Evolutionary conservation across 2,797 vertebrate species (phyloP).

Genomic region (Darevskia mixta): DNA sequence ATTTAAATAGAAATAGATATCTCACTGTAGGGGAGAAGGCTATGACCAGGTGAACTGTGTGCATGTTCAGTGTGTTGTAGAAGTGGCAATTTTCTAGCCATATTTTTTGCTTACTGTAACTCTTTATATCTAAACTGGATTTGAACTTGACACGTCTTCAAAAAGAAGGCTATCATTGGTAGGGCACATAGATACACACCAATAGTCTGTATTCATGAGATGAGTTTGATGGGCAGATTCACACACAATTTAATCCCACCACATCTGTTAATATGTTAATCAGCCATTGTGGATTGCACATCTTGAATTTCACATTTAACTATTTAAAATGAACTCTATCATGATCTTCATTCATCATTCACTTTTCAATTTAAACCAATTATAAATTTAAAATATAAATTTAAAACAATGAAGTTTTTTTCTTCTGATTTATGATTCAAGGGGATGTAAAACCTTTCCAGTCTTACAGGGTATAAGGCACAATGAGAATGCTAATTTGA

Average conservation of each 20-base stretch:
- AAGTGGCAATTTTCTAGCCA: too few relatives aligned
- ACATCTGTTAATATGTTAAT: background rate
- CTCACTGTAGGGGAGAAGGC: too few relatives aligned
- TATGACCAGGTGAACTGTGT: too few relatives aligned
- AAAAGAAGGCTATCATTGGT: too few relatives aligned
- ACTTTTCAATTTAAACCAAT: constrained; percentile 17
- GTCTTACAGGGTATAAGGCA: background rate
- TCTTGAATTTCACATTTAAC: constrained; percentile 33
- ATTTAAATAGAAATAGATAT: too few relatives aligned
- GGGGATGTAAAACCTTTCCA: background rate
- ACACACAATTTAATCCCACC: background rate
- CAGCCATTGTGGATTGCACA: background rate
- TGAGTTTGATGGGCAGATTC: background rate
- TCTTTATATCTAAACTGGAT: too few relatives aligned
- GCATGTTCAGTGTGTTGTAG: too few relatives aligned
- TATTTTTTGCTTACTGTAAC: too few relatives aligned
- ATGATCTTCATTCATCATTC: constrained; percentile 21
- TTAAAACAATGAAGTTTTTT: background rate
- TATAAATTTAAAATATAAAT: background rate
- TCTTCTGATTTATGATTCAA: constrained; percentile 9
- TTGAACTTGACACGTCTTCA: too few relatives aligned
- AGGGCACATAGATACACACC: too few relatives aligned
- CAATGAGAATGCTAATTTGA: background rate
- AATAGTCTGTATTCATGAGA: background rate
- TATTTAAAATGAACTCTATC: constrained; percentile 15